phyloP scores from a whole-genome alignment of 2,888 invertebrate genomes.

The Salticus scenicus region DNA sequence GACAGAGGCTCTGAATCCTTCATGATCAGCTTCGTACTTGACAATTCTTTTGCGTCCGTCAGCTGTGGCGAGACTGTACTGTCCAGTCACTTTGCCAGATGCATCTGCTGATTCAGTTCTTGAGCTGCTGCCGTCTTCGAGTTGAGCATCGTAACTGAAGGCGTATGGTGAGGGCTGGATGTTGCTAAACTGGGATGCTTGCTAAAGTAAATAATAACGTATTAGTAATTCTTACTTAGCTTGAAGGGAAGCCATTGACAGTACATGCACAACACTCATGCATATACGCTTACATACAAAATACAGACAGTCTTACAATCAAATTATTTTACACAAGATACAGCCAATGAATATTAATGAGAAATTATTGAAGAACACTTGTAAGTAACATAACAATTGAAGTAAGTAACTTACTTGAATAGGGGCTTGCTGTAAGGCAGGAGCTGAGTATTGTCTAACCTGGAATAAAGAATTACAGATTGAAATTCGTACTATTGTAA shows the following conservation, averaged over 20 bases:
- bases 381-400: too few species aligned
- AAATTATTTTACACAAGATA: too few species aligned
- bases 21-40: conserved; percentile 71
- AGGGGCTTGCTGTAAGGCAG: conserved; percentile 25
- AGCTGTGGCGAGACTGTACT: conserved; percentile 52
- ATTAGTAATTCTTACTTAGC: too few species aligned
- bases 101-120: conserved; percentile 54
- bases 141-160: conserved; percentile 64
- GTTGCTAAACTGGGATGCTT: not conserved
- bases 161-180: conserved; percentile 47
- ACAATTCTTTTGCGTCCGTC: conserved; percentile 68
- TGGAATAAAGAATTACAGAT: not conserved
- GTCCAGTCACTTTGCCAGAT: conserved; percentile 52
- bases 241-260: too few species aligned
- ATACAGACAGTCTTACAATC: too few species aligned
- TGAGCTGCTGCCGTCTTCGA: conserved; percentile 60
- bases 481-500: too few species aligned
- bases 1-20: conserved; percentile 57
- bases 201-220: not conserved
- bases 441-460: conserved; percentile 21
- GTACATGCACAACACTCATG: too few species aligned
- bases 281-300: too few species aligned
- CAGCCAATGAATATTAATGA: too few species aligned
- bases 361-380: too few species aligned
- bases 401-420: not conserved